These are phyloP conservation scores for Myathropa florea DNA, from an alignment of 2,888 invertebrate genomes.

Conservation along the genomic window DNA sequence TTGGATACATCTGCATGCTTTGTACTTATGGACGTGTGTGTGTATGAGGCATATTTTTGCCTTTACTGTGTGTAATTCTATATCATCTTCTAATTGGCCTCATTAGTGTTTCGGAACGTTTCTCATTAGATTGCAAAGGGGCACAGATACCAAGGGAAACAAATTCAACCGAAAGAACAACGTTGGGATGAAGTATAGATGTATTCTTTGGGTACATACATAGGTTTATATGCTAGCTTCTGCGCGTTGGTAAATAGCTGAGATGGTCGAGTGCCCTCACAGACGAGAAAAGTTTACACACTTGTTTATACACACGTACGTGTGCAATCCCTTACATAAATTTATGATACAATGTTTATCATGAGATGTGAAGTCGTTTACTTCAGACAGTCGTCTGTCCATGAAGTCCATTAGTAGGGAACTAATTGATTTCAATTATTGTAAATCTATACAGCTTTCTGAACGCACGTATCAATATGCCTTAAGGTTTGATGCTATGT, in stretches of 20 bases:
- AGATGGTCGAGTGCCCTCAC: not conserved
- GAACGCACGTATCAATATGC: not conserved
- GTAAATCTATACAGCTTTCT: not conserved
- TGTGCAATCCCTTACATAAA: not conserved
- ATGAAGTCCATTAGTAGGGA: conserved; percentile 3
- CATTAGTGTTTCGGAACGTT: conserved; percentile 63
- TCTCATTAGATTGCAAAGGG: conserved; percentile 16
- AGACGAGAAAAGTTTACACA: not conserved
- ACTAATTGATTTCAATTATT: conserved; percentile 18
- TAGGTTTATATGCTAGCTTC: not conserved
- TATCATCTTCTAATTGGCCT: conserved; percentile 68
- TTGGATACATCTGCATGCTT: not conserved
- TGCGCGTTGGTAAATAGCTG: not conserved
- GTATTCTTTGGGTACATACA: not conserved
- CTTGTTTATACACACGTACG: not conserved
- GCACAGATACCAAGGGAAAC: not conserved
- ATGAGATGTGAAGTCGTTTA: not conserved
- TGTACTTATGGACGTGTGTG: not conserved
- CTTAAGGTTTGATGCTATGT: not conserved
- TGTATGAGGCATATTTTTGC: not conserved
- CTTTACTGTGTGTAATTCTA: conserved; percentile 45
- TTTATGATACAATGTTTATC: not conserved
- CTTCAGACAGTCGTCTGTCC: not conserved
- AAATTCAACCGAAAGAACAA: not conserved
- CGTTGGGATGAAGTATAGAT: not conserved